Base-by-base conservation (phyloP, 1,140 invertebrate species). In the Paracyclopina nana region DNA sequence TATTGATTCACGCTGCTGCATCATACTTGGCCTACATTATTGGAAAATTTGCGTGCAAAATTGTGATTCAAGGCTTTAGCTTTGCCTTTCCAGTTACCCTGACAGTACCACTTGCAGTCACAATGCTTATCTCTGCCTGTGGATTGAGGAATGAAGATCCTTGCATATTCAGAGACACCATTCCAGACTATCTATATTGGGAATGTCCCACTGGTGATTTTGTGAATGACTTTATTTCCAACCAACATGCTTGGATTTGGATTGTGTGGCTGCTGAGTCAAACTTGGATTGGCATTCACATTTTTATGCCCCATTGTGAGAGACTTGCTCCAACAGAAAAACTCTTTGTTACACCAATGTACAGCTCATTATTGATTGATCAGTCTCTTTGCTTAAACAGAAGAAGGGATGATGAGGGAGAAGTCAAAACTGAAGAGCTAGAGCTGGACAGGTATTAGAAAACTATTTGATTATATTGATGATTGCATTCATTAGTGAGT, bases 281-380 rank as follows among this genome's bases (percentile, higher is more conserved):
- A 63, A 82, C 86, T 0, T 94, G 88, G 87, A 82, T 96, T 16
- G 85, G 86, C 0, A 68, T 95, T 34, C 91, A 97, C 60, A 87
- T 97, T 40, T 97, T 90, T 90, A 88, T 79, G 1, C 88, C 91
- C 0, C 91, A 95, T 68, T 88, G 84, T 57, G 90, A 97, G 68
- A 78, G 92, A 71, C 70, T 97, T 53, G 90, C 91, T 0, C 77
- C 84, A 4, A 95, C 88, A 0, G 91, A 96, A 60, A 91, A 92
- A 65, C 65, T 99, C 8, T 98, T 95, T 58, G 82, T 97, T 0
- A 72, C 80, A 16, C 91, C 91, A 0, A 90, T 96, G 80, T 98
- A 96, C 65, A 80, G 83, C 59, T 78, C 80, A 0, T 62, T 90
- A 6, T 67, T 97, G 9, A 84, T 97, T 51, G 94, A 97, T 66